These are phyloP conservation scores for Metaphire vulgaris DNA, from an alignment of 1,140 invertebrate genomes.

Conservation along the genomic window DNA sequence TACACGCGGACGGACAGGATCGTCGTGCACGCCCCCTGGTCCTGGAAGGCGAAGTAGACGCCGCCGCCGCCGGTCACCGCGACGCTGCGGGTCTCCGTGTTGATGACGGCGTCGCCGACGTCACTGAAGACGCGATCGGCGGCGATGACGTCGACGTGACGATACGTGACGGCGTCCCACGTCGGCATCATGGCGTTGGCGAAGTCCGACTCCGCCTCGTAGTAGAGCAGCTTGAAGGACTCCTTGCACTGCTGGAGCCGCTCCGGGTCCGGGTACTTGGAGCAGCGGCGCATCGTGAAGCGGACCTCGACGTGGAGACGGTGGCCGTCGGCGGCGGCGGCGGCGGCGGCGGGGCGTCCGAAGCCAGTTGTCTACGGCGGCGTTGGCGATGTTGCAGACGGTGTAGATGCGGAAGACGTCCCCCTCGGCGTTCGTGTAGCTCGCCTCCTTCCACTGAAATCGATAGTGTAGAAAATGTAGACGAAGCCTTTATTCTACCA, in stretches of 20 bases:
- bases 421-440: constrained; percentile 86
- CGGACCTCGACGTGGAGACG: constrained; percentile 94
- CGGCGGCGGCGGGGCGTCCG: constrained; percentile 94
- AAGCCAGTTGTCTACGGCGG: constrained; percentile 97
- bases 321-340: constrained; percentile 80
- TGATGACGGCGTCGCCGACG: constrained; percentile 62
- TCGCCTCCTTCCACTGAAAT: constrained; percentile 89
- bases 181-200: constrained; percentile 44
- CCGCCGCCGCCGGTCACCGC: constrained; percentile 74
- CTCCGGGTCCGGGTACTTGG: constrained; percentile 40
- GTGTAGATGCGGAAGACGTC: constrained; percentile 96
- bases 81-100: constrained; percentile 87
- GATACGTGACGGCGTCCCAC: constrained; percentile 90
- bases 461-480: no score
- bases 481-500: no score
- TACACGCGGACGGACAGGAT: constrained; percentile 90
- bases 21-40: constrained; percentile 91
- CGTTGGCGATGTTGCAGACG: constrained; percentile 91
- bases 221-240: constrained; percentile 89
- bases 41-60: constrained; percentile 95
- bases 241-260: constrained; percentile 58
- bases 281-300: constrained; percentile 59
- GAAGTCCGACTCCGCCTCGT: constrained; percentile 66
- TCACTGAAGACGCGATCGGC: constrained; percentile 72
- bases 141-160: constrained; percentile 78